Evolutionary conservation across 2,888 invertebrate genomes (phyloP).

Genomic region (Steromphala cineraria): DNA sequence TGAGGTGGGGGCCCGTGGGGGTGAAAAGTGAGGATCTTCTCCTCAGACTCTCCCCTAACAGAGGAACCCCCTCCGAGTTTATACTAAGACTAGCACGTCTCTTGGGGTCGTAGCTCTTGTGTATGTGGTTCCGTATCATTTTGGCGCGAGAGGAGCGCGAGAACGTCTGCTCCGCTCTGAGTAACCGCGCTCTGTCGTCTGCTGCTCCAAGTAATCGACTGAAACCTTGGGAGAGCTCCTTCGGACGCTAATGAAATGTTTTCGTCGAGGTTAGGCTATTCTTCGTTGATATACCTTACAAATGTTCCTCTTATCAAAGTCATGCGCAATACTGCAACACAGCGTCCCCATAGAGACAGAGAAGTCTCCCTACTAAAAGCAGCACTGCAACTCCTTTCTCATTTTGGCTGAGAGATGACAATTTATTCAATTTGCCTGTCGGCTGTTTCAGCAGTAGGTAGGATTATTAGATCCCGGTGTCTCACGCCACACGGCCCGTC

Average conservation of each 20-base stretch:
- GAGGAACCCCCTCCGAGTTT: neutral
- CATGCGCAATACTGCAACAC: constrained; percentile 10
- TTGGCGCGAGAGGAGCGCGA: neutral
- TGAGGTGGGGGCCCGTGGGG: neutral
- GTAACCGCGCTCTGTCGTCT: neutral
- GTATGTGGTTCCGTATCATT: constrained; percentile 18
- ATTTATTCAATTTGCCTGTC: constrained; percentile 11
- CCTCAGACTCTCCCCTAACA: neutral
- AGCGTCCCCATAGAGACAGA: neutral
- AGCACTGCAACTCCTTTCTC: neutral
- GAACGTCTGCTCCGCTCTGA: neutral
- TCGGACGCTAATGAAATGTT: neutral
- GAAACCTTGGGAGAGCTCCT: neutral
- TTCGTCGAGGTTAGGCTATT: neutral
- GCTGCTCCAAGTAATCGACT: constrained; percentile 5
- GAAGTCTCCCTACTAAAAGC: neutral
- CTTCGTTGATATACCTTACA: neutral
- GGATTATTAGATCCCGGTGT: neutral
- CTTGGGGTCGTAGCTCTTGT: constrained; percentile 2
- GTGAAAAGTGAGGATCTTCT: neutral
- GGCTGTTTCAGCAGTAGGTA: neutral
- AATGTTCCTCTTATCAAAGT: neutral
- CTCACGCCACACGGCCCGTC: neutral
- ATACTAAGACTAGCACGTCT: constrained; percentile 11
- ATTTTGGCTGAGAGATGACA: neutral